Percentiles rank a stretch among this genome's conserved stretches.
These are phyloP conservation scores for Schizotus pectinicornis DNA, from an alignment of 2,888 invertebrate species.

Conservation along the genomic window DNA sequence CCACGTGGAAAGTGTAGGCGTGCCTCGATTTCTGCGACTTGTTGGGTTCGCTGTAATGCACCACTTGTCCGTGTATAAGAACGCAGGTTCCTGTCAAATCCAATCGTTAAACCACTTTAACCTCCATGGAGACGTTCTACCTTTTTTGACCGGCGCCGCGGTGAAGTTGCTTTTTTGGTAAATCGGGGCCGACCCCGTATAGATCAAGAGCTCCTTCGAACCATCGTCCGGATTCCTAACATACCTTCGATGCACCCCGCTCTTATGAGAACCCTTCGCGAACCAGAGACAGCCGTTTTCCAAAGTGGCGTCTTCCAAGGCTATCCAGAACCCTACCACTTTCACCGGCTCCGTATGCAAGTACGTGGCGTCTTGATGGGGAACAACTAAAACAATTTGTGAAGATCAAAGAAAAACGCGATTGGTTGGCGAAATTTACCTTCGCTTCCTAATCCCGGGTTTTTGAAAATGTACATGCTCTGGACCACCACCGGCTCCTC, in stretches of 20 bases:
- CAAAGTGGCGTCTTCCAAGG: constrained; percentile 88
- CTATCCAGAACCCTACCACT: constrained; percentile 93
- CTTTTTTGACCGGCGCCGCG: constrained; percentile 83
- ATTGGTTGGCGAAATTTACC: constrained; percentile 65
- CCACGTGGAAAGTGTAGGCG: constrained; percentile 94
- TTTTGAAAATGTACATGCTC: constrained; percentile 98
- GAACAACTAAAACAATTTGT: constrained; percentile 64
- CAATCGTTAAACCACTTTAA: too few species aligned
- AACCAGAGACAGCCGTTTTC: constrained; percentile 97
- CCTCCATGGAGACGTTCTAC: too few species aligned
- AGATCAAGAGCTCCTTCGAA: constrained; percentile 68
- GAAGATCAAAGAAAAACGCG: constrained; percentile 32
- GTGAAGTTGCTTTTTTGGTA: constrained; percentile 79
- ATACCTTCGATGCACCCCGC: constrained; percentile 76
- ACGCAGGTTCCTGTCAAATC: constrained; percentile 88
- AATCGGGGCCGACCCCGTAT: constrained; percentile 70
- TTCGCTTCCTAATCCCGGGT: constrained; percentile 88
- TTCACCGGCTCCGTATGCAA: constrained; percentile 83
- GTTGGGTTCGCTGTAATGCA: constrained; percentile 91
- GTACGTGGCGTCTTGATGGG: constrained; percentile 90
- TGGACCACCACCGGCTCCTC: constrained; percentile 86
- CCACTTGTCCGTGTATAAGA: constrained; percentile 89
- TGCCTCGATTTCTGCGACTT: constrained; percentile 83
- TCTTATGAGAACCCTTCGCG: constrained; percentile 88
- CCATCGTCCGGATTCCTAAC: constrained; percentile 72